Conservation (phyloP, 2,888 invertebrate species). For the Parnassius glacialis region DNA sequence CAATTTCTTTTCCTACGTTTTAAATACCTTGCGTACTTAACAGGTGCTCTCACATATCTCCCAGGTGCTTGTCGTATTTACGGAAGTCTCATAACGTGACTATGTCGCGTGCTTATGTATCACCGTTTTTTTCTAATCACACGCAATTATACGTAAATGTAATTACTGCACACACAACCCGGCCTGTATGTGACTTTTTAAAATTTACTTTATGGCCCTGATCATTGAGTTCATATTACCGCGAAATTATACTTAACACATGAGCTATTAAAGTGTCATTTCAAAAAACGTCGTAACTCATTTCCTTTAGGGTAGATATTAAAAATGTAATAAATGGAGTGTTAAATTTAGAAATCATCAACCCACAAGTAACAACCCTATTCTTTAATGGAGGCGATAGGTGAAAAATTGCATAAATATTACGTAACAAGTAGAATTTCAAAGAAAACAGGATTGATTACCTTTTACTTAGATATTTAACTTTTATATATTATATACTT, state of each 20-base stretch:
- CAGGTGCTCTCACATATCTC: constrained; percentile 25
- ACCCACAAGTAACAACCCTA: constrained; percentile 8
- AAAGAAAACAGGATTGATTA: constrained; percentile 1
- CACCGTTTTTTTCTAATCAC: constrained; percentile 35
- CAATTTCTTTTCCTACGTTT: background rate
- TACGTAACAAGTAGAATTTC: background rate
- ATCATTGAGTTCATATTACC: background rate
- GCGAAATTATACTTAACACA: background rate
- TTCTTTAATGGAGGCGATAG: constrained; percentile 10
- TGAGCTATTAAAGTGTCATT: background rate
- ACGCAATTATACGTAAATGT: constrained; percentile 42
- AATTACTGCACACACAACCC: constrained; percentile 15
- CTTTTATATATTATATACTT: no score
- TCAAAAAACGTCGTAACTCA: constrained; percentile 5
- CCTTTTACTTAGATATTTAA: background rate
- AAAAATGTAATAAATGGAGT: background rate
- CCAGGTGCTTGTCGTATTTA: constrained; percentile 37
- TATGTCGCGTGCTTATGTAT: constrained; percentile 34
- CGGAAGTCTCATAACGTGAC: constrained; percentile 36
- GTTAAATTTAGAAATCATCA: constrained; percentile 19
- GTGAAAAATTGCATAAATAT: constrained; percentile 1
- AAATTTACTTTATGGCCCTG: background rate
- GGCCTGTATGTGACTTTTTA: background rate
- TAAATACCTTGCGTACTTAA: constrained; percentile 4
- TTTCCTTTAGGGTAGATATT: constrained; percentile 1